Conservation (phyloP, 2,797 vertebrate species). For the Saxicola maurus region DNA sequence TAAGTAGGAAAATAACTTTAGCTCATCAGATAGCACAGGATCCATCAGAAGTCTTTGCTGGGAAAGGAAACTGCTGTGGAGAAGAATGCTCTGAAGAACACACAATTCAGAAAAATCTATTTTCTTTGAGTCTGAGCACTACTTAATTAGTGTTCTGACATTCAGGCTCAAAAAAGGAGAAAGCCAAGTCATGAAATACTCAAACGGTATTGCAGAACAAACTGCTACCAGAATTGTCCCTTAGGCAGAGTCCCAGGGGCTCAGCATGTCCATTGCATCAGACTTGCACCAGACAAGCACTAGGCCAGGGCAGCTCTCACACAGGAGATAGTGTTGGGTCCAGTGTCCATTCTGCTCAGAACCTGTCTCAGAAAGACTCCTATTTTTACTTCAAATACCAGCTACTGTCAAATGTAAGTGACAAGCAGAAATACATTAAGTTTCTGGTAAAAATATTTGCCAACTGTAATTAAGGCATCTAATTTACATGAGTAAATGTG, state of each 20-base stretch:
- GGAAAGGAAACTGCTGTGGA: neutral
- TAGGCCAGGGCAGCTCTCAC: neutral
- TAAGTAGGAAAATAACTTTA: neutral
- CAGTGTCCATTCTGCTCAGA: neutral
- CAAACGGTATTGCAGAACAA: neutral
- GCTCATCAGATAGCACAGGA: neutral
- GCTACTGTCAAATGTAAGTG: neutral
- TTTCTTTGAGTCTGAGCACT: neutral
- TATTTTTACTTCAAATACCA: neutral
- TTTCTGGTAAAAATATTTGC: neutral
- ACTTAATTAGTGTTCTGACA: neutral
- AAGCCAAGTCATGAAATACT: neutral
- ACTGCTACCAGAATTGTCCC: neutral
- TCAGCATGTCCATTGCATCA: neutral
- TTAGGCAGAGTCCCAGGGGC: neutral
- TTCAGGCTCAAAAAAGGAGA: neutral
- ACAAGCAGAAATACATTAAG: neutral
- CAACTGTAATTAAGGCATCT: neutral
- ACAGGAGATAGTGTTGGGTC: accelerated
- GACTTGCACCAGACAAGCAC: neutral
- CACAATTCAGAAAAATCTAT: neutral
- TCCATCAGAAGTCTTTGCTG: neutral
- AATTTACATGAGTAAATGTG: neutral
- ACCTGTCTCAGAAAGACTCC: neutral
- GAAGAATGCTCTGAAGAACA: neutral